Evolutionary conservation across 2,888 invertebrate species (phyloP), one percentile per base, ranked within the genome.

Genomic region (Pherbina coryleti): DNA sequence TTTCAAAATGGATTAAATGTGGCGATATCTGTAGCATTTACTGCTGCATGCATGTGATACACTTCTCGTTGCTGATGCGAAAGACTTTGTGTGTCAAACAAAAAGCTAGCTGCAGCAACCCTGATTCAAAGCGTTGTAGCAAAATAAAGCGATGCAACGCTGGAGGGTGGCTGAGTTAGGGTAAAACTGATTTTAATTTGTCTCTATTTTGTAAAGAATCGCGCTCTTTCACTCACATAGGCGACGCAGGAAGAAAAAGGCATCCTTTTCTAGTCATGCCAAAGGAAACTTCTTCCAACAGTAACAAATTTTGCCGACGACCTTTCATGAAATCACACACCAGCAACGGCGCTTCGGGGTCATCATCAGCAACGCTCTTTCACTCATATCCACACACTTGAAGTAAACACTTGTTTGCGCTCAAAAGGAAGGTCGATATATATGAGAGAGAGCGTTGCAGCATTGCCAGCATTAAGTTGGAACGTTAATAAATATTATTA

Each of bases 401-500:
- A 70, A 25, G 66, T 19, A 67, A 75, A 75, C 75, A 75, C 74
- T 74, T 64, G 60, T 34, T 72, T 72, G 72, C 72, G 19, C 76
- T 70, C 70, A 34, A 55, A 51, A 19, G 14, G 55, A 22, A 2
- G 11, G 9, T 67, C 67, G 25, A 1, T n/a, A 49, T 37, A 17
- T 67, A 17, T 8, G 17, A 19, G 22, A 25, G 49, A 22, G 14
- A 60, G 25, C 34, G n/a, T 69, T 8, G 28, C 19, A 19, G 71
- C 71, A 19, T 71, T 71, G 71, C 71, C 71, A 71, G 22, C 28
- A 11, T 31, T 7, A 17, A 28, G 11, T 44, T 44, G 14, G 2
- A 44, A 44, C 14, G 7, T 44, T 44, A 11, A 44, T 11, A 44
- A 44, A 44, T 44, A 44, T 44, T 11, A 11, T 44, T 44, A 1